phyloP scores from a whole-genome alignment of 2,797 vertebrate species.

The Capromys pilorides region DNA sequence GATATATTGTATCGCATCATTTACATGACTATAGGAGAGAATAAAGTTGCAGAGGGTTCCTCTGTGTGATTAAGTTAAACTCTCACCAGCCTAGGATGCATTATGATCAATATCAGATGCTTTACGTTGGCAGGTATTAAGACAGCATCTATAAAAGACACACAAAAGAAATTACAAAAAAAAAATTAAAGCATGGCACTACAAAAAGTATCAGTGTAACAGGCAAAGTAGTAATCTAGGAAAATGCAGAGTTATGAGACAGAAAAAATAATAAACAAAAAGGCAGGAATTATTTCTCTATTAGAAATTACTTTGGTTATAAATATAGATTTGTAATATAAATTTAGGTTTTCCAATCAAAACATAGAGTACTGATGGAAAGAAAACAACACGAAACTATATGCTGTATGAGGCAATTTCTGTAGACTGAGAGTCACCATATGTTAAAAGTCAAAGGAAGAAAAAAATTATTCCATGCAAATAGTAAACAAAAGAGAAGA shows the following conservation, averaged over 20 bases:
- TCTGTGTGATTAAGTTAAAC: neutral
- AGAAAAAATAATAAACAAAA: neutral
- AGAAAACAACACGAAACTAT: neutral
- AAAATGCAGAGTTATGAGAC: neutral
- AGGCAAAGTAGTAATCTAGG: neutral
- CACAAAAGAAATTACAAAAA: neutral
- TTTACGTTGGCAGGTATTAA: neutral
- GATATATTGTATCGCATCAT: neutral
- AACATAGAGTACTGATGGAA: neutral
- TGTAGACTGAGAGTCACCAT: neutral
- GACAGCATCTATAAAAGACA: neutral
- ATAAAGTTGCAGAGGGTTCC: neutral
- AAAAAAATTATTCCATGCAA: neutral
- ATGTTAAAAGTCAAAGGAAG: neutral
- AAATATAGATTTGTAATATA: no score
- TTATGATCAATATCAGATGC: neutral
- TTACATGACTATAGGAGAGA: neutral
- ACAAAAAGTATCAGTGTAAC: neutral
- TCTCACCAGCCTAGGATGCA: neutral
- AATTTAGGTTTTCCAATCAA: neutral
- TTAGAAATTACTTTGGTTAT: neutral
- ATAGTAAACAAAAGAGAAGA: neutral
- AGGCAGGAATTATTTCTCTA: neutral
- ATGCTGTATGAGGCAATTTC: neutral
- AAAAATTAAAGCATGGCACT: neutral